A percentile compares a stretch with the other conserved stretches of the same genome.
These are phyloP conservation scores for Lithosia quadra DNA, from an alignment of 2,888 invertebrate species.

Conservation along the genomic window DNA sequence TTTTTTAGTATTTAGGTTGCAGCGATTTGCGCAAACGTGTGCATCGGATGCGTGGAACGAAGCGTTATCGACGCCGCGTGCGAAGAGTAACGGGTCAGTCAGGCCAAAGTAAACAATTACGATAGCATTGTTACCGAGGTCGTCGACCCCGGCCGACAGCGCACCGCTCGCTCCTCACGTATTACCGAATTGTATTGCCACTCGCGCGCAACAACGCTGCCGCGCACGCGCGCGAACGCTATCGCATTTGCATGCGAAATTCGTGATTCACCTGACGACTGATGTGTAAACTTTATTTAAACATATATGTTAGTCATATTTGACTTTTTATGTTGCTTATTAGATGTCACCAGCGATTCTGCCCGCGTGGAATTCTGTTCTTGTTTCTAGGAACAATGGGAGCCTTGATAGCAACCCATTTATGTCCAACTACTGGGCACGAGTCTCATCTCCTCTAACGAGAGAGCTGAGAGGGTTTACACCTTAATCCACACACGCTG, in stretches of 20 bases:
- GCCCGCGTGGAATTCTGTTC: background rate
- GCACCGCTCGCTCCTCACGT: conserved; percentile 40
- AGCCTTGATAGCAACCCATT: too few relatives aligned
- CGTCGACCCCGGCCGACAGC: conserved; percentile 60
- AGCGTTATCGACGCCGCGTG: conserved; percentile 51
- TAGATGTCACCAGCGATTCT: too few relatives aligned
- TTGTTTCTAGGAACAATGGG: background rate
- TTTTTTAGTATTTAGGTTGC: conserved; percentile 73
- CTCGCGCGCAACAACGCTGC: conserved; percentile 47
- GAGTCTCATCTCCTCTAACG: too few relatives aligned
- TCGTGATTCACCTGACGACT: conserved; percentile 56
- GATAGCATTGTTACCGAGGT: conserved; percentile 75
- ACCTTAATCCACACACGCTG: too few relatives aligned
- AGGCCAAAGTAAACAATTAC: conserved; percentile 80
- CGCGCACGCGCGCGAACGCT: conserved; percentile 44
- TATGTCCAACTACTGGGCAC: too few relatives aligned
- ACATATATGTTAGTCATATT: background rate
- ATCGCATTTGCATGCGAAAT: conserved; percentile 60
- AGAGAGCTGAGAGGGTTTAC: too few relatives aligned
- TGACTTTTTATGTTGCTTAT: background rate
- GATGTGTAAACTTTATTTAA: background rate
- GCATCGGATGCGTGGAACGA: conserved; percentile 58
- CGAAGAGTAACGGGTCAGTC: conserved; percentile 68
- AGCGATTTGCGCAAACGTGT: conserved; percentile 67
- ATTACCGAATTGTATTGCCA: conserved; percentile 62